Percentiles rank a stretch among this genome's conserved stretches.
Evolutionary conservation across 2,797 vertebrate species (phyloP).

Genomic region (Semaprochilodus insignis): DNA sequence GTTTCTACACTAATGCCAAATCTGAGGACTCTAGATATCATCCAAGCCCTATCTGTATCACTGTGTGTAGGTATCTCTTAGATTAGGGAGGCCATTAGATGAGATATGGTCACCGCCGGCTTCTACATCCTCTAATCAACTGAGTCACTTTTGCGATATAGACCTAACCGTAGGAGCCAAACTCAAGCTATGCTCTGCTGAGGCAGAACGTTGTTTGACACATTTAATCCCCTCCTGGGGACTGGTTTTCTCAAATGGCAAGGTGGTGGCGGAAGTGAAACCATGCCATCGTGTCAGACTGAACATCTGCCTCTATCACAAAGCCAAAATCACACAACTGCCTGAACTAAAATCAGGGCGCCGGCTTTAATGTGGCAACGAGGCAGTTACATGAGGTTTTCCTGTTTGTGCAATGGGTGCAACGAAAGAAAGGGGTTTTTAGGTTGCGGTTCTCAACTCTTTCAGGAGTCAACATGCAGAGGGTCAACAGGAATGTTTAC

Average conservation of each 20-base stretch:
- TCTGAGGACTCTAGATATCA: not conserved
- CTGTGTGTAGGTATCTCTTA: not conserved
- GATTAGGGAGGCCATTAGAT: not conserved
- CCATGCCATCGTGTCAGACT: constrained; percentile 67
- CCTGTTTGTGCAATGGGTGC: constrained; percentile 80
- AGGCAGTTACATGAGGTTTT: constrained; percentile 80
- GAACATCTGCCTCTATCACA: constrained; percentile 64
- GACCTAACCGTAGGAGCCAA: not conserved
- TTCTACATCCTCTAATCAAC: not conserved
- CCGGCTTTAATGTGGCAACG: constrained; percentile 72
- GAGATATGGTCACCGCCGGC: not conserved
- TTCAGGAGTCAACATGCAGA: constrained; percentile 60
- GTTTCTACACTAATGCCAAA: not conserved
- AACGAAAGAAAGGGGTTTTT: constrained; percentile 78
- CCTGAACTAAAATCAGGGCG: constrained; percentile 73
- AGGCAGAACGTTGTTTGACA: constrained; percentile 32
- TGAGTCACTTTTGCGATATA: not conserved
- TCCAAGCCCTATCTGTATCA: not conserved
- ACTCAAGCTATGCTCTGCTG: not conserved
- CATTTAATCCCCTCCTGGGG: constrained; percentile 19
- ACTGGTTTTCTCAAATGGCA: constrained; percentile 53
- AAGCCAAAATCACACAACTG: constrained; percentile 65
- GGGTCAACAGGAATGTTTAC: constrained; percentile 68
- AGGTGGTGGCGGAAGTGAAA: constrained; percentile 62
- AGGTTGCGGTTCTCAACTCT: constrained; percentile 77